Conservation (phyloP, 1,140 invertebrate species). For the Euura lappo region DNA sequence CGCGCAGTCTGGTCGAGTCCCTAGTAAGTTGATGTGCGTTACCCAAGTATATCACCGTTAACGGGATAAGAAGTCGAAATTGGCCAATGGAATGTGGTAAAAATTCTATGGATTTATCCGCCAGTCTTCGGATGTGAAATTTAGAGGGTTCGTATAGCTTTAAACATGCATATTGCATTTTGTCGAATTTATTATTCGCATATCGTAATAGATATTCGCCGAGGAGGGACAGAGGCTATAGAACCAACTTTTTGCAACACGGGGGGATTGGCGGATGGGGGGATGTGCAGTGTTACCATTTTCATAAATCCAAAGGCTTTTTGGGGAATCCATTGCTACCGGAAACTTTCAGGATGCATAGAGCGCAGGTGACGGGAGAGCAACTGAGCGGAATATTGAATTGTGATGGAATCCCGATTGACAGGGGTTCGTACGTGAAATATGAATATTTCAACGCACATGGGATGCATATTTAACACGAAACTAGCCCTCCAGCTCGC, state of each 20-base stretch:
- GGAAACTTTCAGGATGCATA: not conserved
- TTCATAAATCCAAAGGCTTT: not conserved
- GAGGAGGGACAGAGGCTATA: not conserved
- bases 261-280: not conserved
- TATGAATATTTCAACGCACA: not conserved
- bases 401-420: not conserved
- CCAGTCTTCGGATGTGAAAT: no score
- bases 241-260: no score
- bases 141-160: not conserved
- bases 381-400: constrained; percentile 6
- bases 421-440: not conserved
- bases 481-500: not conserved
- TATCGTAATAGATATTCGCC: not conserved
- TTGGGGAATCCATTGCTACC: constrained; percentile 1
- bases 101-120: no score
- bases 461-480: not conserved
- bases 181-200: not conserved
- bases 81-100: no score
- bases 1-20: no score
- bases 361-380: not conserved
- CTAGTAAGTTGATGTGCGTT: no score
- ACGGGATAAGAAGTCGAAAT: no score
- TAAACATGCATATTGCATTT: constrained; percentile 1
- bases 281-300: not conserved
- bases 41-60: no score